These are phyloP conservation scores for Fregata magnificens DNA, from an alignment of 2,113 vertebrate species.

Conservation along the genomic window DNA sequence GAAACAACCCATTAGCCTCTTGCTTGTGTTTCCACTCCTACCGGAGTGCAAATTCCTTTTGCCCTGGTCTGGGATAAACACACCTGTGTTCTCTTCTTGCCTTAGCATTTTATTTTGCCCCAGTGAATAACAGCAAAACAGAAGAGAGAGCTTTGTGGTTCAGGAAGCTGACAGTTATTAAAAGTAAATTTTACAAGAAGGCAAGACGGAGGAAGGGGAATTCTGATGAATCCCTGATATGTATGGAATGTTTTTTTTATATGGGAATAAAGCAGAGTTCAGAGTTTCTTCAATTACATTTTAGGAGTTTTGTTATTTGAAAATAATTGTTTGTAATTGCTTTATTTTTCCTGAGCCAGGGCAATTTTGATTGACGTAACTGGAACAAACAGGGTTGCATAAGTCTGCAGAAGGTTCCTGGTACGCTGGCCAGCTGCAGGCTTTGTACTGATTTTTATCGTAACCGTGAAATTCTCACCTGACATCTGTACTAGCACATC, in stretches of 20 bases:
- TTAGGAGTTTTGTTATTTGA: slow-evolving; percentile 16
- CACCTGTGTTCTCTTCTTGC: background rate
- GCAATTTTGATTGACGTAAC: background rate
- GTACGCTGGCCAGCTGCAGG: background rate
- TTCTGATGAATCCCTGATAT: slow-evolving; percentile 44
- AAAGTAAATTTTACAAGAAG: slow-evolving; percentile 58
- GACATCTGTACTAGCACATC: background rate
- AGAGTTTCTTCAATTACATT: slow-evolving; percentile 11
- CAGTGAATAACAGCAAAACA: slow-evolving; percentile 25
- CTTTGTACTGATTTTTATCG: slow-evolving; percentile 8
- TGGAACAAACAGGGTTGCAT: slow-evolving; percentile 20
- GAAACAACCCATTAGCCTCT: background rate
- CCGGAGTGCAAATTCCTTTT: background rate
- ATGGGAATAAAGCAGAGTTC: slow-evolving; percentile 24
- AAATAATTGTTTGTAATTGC: slow-evolving; percentile 3
- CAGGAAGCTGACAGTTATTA: slow-evolving; percentile 48
- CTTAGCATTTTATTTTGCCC: background rate
- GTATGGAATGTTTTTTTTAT: slow-evolving; percentile 57
- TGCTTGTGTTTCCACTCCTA: background rate
- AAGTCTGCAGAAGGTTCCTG: slow-evolving; percentile 24
- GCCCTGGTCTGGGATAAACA: slow-evolving; percentile 15
- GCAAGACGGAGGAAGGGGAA: background rate
- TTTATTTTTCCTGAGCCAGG: background rate
- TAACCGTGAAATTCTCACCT: slow-evolving; percentile 27
- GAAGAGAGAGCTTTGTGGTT: background rate